Evolutionary conservation across 2,797 vertebrate genomes (phyloP).

Genomic region (Somateria mollissima): DNA sequence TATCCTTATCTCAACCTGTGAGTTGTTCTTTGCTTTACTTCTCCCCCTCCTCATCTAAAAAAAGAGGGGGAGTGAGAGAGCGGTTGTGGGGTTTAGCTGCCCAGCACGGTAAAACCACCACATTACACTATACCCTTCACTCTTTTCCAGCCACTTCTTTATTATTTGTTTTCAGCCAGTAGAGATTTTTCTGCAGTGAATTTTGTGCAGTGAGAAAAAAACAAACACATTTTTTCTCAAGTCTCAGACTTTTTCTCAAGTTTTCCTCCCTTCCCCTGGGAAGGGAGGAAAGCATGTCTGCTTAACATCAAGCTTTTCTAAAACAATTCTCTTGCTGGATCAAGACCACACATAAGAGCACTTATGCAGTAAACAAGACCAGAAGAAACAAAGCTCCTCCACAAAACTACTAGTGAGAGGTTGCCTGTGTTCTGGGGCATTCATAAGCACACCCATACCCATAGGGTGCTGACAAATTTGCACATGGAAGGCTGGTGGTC

Average conservation of each 20-base stretch:
- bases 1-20: too few relatives aligned
- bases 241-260: too few relatives aligned
- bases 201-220: neutral
- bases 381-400: neutral
- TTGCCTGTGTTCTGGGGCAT: neutral
- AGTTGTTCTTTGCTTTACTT: too few relatives aligned
- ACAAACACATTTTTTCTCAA: neutral
- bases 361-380: constrained; percentile 15
- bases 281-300: constrained; percentile 22
- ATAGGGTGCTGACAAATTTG: too few relatives aligned
- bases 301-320: constrained; percentile 34
- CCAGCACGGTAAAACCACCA: too few relatives aligned
- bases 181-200: neutral
- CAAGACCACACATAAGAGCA: constrained; percentile 37
- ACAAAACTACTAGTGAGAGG: neutral
- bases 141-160: neutral
- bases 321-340: neutral
- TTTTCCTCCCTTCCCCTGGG: too few relatives aligned
- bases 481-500: neutral
- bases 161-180: neutral
- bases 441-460: neutral
- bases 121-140: neutral
- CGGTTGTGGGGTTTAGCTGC: too few relatives aligned
- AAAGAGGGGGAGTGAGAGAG: too few relatives aligned
- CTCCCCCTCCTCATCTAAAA: too few relatives aligned